These are phyloP conservation scores for Sebastes dallii DNA, from an alignment of 2,797 vertebrate genomes.

Conservation along the genomic window DNA sequence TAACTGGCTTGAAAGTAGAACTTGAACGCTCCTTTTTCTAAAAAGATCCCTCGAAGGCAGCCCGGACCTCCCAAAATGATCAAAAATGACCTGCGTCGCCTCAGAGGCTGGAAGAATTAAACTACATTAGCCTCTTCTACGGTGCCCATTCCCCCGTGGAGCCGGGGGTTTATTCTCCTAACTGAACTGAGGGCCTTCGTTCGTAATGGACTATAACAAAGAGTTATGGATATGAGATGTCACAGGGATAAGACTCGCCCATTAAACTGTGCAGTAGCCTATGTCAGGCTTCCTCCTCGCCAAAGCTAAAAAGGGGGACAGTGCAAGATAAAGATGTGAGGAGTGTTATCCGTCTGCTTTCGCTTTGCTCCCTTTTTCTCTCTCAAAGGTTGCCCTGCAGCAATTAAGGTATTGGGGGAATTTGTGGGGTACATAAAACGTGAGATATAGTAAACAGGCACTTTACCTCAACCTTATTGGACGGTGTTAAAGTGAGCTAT, in stretches of 20 bases:
- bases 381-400: conserved; percentile 49
- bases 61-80: conserved; percentile 46
- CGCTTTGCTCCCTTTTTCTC: conserved; percentile 24
- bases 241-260: conserved; percentile 62
- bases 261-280: conserved; percentile 64
- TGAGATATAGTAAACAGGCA: conserved; percentile 69
- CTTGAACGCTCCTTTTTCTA: conserved; percentile 19
- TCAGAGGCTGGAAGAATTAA: conserved; percentile 62
- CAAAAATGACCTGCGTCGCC: conserved; percentile 54
- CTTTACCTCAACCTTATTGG: conserved; percentile 62
- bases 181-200: conserved; percentile 62
- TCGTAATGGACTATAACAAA: conserved; percentile 77
- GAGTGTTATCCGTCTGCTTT: conserved; percentile 46
- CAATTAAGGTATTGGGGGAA: conserved; percentile 67
- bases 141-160: conserved; percentile 36
- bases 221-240: conserved; percentile 80
- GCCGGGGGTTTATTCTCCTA: conserved; percentile 49
- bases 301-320: conserved; percentile 44
- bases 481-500: conserved; percentile 66
- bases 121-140: conserved; percentile 64
- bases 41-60: conserved; percentile 45
- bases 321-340: conserved; percentile 50
- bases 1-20: conserved; percentile 29
- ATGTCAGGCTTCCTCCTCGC: conserved; percentile 45
- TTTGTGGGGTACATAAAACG: conserved; percentile 72